Conservation (phyloP, 2,113 vertebrate species). For the Lophochroa leadbeateri region DNA sequence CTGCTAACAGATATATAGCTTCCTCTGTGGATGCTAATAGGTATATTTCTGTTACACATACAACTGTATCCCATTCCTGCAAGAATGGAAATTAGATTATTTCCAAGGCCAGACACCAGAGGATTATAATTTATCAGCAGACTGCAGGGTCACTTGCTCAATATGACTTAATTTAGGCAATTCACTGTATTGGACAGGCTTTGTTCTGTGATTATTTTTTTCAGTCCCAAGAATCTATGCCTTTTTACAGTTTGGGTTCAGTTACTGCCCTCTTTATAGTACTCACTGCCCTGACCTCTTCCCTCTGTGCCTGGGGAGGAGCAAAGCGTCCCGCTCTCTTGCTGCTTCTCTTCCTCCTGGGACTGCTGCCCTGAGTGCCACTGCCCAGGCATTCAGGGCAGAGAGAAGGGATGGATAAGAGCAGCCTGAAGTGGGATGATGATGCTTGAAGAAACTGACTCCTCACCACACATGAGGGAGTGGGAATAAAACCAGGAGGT, state of each 20-base stretch:
- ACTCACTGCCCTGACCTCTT: background rate
- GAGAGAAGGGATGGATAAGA: background rate
- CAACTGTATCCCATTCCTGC: background rate
- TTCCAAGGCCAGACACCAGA: background rate
- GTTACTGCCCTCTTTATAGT: background rate
- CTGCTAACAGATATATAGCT: background rate
- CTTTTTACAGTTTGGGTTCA: background rate
- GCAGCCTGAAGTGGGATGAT: background rate
- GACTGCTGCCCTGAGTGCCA: background rate
- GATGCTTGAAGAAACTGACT: background rate
- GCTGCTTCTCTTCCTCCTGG: background rate
- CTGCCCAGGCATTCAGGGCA: background rate
- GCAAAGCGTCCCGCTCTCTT: rapidly evolving
- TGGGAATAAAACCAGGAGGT: background rate
- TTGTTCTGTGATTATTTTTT: background rate
- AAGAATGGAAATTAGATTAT: conserved; percentile 11
- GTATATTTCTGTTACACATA: background rate
- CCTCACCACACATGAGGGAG: background rate
- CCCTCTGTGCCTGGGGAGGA: background rate
- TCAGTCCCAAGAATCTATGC: background rate
- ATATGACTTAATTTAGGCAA: background rate
- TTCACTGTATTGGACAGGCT: background rate
- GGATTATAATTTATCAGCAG: background rate
- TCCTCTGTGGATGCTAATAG: background rate
- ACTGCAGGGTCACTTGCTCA: background rate